Conservation (phyloP, 2,113 vertebrate species). For the Rhombomys opimus region DNA sequence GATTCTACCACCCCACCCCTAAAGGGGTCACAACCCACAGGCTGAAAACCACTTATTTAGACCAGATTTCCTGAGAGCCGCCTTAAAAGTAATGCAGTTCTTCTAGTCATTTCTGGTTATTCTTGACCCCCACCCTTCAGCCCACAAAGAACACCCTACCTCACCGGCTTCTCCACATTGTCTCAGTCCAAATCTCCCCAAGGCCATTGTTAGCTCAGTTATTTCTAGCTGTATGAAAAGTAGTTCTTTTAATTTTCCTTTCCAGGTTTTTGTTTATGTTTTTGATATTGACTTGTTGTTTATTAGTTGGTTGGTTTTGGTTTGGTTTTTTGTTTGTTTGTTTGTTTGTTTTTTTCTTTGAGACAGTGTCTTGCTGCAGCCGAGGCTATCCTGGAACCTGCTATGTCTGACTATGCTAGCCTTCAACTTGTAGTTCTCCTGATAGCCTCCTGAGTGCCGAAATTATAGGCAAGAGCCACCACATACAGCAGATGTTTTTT, state of each 20-base stretch:
- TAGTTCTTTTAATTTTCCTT: conserved; percentile 31
- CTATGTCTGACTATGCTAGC: neutral
- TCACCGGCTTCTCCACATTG: neutral
- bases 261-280: neutral
- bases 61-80: neutral
- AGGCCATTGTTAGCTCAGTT: neutral
- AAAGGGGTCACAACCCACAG: neutral
- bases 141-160: neutral
- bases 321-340: neutral
- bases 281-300: neutral
- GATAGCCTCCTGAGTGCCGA: neutral
- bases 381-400: neutral
- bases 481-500: neutral
- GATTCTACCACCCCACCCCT: too few species aligned
- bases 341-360: neutral
- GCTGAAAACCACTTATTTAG: neutral
- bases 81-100: neutral
- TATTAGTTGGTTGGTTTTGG: neutral
- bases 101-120: conserved; percentile 30
- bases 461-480: neutral
- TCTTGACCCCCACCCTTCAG: neutral
- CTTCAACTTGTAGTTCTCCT: neutral
- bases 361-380: neutral
- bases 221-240: conserved; percentile 12
- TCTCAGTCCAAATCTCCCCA: neutral